phyloP scores from a whole-genome alignment of 2,113 vertebrate species.

The Podarcis cretensis region DNA sequence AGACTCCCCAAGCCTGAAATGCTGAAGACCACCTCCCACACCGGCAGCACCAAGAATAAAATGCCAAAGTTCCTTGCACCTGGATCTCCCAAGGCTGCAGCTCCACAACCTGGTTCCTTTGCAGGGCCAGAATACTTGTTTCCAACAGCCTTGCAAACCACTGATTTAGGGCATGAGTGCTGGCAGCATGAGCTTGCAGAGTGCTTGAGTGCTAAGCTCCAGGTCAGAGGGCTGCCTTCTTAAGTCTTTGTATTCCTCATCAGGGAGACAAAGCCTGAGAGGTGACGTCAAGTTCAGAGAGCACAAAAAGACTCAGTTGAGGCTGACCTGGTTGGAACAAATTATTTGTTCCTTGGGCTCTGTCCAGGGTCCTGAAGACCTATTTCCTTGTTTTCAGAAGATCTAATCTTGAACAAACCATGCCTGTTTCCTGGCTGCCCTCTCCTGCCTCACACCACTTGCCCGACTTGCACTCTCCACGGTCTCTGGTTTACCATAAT shows the following conservation, averaged over 20 bases:
- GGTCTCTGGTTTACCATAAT: neutral
- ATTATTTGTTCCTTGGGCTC: neutral
- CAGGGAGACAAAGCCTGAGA: neutral
- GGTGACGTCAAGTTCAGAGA: neutral
- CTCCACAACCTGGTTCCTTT: neutral
- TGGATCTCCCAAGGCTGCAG: too few relatives aligned
- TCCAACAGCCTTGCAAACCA: neutral
- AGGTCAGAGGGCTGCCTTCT: neutral
- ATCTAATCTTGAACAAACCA: too few relatives aligned
- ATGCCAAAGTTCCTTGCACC: too few relatives aligned
- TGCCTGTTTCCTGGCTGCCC: neutral
- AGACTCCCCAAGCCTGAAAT: too few relatives aligned
- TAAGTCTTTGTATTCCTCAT: neutral
- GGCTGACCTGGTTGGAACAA: neutral
- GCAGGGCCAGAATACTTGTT: neutral
- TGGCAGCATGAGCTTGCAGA: neutral
- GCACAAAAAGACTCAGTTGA: neutral
- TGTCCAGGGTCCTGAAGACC: conserved; percentile 3
- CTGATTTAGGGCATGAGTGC: neutral
- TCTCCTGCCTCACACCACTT: neutral
- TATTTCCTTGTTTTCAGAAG: neutral
- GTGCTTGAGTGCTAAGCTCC: neutral
- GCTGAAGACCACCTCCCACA: neutral
- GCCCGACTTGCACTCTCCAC: neutral
- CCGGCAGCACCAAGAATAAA: too few relatives aligned